Percentiles rank a stretch among this genome's conserved stretches.
Evolutionary conservation across 1,140 invertebrate genomes (phyloP).

Genomic region (Aphis craccivora): DNA sequence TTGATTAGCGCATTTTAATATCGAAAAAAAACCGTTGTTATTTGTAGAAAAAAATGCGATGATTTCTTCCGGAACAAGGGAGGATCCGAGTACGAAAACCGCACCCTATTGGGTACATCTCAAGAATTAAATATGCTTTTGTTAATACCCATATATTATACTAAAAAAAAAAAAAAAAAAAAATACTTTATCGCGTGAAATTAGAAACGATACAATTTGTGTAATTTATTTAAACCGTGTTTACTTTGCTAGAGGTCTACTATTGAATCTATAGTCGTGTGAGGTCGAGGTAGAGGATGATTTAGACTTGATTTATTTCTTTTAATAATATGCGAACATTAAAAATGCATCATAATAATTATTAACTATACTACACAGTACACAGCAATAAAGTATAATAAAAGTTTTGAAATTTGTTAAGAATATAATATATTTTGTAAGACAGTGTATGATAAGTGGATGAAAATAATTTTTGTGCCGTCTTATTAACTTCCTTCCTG

Average conservation of each 20-base stretch:
- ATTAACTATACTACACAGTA: not conserved
- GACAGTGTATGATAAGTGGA: not conserved
- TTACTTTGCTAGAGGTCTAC: not conserved
- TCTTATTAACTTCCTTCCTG: not conserved
- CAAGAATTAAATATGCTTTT: not conserved
- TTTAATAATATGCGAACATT: not conserved
- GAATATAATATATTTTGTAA: not conserved
- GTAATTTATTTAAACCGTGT: constrained; percentile 14
- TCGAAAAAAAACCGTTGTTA: not conserved
- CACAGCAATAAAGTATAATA: not conserved
- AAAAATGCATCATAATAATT: not conserved
- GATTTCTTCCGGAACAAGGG: not conserved
- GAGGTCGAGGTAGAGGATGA: too few relatives aligned
- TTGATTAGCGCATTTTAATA: not conserved
- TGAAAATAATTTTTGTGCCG: not conserved
- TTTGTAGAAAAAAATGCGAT: not conserved
- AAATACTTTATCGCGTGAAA: not conserved
- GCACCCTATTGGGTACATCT: not conserved
- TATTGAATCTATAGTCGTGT: not conserved
- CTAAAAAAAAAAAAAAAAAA: not conserved
- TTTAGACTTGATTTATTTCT: not conserved
- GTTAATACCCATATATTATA: too few relatives aligned
- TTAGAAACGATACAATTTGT: not conserved
- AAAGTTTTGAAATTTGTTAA: not conserved
- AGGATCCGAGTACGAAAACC: not conserved